Conservation (phyloP, 2,888 invertebrate species). For the Acleris literana region DNA sequence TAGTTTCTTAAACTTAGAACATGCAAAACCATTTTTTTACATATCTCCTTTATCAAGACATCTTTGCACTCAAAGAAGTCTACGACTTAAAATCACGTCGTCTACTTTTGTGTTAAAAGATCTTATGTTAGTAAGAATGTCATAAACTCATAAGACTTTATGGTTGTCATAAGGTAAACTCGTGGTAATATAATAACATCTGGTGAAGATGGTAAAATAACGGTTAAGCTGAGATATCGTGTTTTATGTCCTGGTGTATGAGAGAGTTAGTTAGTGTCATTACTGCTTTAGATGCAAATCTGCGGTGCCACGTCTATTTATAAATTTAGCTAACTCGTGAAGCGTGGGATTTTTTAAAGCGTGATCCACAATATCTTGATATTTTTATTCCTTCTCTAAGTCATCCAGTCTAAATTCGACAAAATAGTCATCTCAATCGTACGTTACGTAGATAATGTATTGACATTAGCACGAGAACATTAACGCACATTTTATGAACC, state of each 20-base stretch:
- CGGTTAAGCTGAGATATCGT: slow-evolving; percentile 44
- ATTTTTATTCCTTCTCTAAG: neutral
- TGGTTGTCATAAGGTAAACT: slow-evolving; percentile 21
- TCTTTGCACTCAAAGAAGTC: slow-evolving; percentile 18
- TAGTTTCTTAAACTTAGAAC: neutral
- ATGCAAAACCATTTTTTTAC: slow-evolving; percentile 5
- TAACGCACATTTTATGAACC: slow-evolving; percentile 22
- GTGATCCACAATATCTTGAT: slow-evolving; percentile 2
- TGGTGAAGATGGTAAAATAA: slow-evolving; percentile 51
- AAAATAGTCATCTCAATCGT: neutral
- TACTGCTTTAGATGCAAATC: slow-evolving; percentile 59
- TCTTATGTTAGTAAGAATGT: slow-evolving; percentile 5
- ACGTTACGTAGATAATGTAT: neutral
- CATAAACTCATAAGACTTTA: slow-evolving; percentile 22
- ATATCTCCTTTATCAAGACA: slow-evolving; percentile 19
- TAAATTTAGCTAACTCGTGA: slow-evolving; percentile 55
- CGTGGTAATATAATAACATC: slow-evolving; percentile 34
- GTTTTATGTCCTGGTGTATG: slow-evolving; percentile 53
- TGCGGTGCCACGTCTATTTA: slow-evolving; percentile 48
- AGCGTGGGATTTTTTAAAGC: slow-evolving; percentile 29
- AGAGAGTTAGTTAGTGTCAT: slow-evolving; percentile 56
- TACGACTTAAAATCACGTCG: slow-evolving; percentile 17
- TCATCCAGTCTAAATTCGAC: neutral
- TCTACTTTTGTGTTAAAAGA: slow-evolving; percentile 8
- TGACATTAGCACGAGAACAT: slow-evolving; percentile 12